These are phyloP conservation scores for Epizoanthus scotinus DNA, from an alignment of 92 coral and sea anemone species.

Conservation along the genomic window DNA sequence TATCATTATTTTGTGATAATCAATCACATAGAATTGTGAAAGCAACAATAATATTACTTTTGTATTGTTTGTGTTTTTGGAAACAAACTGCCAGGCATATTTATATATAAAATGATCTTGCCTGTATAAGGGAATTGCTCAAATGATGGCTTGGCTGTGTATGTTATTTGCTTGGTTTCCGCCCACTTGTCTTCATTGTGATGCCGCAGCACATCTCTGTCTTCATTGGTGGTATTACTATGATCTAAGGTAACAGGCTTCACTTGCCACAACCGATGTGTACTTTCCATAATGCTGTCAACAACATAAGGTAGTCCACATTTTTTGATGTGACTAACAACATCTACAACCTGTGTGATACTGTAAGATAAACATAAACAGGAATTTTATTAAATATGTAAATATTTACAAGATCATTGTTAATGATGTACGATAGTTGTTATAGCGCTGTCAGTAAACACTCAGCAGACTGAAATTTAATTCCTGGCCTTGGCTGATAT, in stretches of 20 bases:
- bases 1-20: too few species aligned
- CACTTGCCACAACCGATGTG: conserved; percentile 49
- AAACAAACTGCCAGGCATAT: not conserved
- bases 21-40: too few species aligned
- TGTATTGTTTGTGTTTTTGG: not conserved
- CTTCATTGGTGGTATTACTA: conserved; percentile 2
- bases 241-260: conserved; percentile 27
- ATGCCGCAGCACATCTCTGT: too few species aligned
- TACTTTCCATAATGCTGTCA: conserved; percentile 31
- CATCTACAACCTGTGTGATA: conserved; percentile 51
- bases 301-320: conserved; percentile 39
- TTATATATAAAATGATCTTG: not conserved
- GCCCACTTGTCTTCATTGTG: too few species aligned
- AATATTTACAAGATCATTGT: too few species aligned
- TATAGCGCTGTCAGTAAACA: too few species aligned
- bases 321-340: conserved; percentile 21
- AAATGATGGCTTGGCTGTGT: conserved; percentile 54
- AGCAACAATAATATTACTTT: too few species aligned
- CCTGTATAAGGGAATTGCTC: conserved; percentile 51
- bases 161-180: not conserved
- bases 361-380: too few species aligned
- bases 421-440: too few species aligned
- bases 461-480: too few species aligned
- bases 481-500: too few species aligned
- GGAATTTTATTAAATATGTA: too few species aligned